Evolutionary conservation across 1,140 invertebrate species (phyloP), one percentile per base, ranked within the genome.

Genomic region (Pollicipes pollicipes): DNA sequence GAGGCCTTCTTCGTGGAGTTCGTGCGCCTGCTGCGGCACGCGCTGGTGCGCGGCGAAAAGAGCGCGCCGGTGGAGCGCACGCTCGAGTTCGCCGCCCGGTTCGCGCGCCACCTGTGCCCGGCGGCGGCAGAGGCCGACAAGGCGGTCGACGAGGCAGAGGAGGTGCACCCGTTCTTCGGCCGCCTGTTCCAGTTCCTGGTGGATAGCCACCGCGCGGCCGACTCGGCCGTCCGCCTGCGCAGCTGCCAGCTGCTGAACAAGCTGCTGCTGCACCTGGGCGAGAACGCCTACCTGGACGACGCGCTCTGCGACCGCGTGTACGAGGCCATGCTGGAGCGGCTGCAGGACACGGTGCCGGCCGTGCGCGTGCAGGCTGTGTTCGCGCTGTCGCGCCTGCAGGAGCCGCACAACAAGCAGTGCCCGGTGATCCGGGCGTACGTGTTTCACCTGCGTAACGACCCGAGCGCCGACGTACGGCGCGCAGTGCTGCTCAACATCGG

Each of bases 371-470:
- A 91, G 76, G 90, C 91, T 26, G 86, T 91, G 0, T 76, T 86
- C 32, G 90, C 90, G n/a, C 80, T 94, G 27, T 84, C 87, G 29
- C 82, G 90, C 63, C 81, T 94, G 4, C 91, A 94, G 79, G 87
- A 90, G 75, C 91, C 91, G 0, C 81, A 82, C 30, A 85, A 90
- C 76, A 83, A 85, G 26, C 81, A 87, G 69, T 93, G 92, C 80
- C 85, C 85, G 24, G 86, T 94, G 0, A 88, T 91, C 6, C 26
- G 76, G 83, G 85, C 88, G 0, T 93, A 88, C 76, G 78, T 88
- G n/a, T 90, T 86, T 77, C 87, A 92, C 73, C 81, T 93, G 76
- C 81, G 82, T 29, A 84, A 84, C 75, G 91, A 94, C 80, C 87
- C 89, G 1, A 88, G 86, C 76, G 79, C 84, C 71, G 86, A 86